These are phyloP conservation scores for Arizona elegans DNA, from an alignment of 2,113 vertebrate species.

Conservation along the genomic window DNA sequence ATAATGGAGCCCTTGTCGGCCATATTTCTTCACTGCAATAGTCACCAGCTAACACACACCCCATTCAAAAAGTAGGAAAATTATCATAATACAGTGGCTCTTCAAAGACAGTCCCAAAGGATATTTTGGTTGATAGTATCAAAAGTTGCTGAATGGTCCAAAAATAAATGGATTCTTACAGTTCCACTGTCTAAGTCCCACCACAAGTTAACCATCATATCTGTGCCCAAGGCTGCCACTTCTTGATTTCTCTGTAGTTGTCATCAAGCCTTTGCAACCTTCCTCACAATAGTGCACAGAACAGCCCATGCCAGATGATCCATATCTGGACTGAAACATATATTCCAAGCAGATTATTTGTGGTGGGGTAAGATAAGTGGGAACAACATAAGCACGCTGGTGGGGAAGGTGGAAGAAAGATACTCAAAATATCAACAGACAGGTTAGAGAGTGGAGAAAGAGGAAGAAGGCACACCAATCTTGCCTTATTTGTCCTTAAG, in stretches of 20 bases:
- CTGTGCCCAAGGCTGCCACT: background rate
- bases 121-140: background rate
- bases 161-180: background rate
- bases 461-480: background rate
- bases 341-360: background rate
- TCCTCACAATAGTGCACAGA: background rate
- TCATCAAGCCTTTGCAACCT: background rate
- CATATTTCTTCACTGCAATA: background rate
- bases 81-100: background rate
- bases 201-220: background rate
- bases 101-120: background rate
- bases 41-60: background rate
- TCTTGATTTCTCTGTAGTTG: background rate
- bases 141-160: background rate
- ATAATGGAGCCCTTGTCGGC: background rate
- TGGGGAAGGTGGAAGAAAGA: background rate
- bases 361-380: background rate
- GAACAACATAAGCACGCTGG: background rate
- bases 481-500: background rate
- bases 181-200: background rate
- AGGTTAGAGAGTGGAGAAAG: background rate
- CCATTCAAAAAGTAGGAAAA: background rate
- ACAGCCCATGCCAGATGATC: background rate
- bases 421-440: background rate
- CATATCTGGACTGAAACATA: background rate